Evolutionary conservation across 2,113 vertebrate genomes (phyloP).

Genomic region (Tupaia tana): DNA sequence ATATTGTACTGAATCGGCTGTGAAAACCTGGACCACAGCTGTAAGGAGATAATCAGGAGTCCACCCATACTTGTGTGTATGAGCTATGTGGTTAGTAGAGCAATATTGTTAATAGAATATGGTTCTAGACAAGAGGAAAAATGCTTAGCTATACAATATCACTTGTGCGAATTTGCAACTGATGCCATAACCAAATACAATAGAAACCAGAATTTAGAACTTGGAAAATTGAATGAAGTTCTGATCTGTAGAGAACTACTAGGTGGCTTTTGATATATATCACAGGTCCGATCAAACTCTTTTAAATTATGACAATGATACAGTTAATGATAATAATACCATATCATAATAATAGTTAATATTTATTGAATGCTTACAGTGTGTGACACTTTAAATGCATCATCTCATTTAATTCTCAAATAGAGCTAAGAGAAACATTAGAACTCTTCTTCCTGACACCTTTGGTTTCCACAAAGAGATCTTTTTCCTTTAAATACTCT

Average conservation of each 20-base stretch:
- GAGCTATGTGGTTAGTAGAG: not conserved
- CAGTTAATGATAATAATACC: not conserved
- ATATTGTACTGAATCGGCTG: not conserved
- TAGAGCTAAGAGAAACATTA: constrained; percentile 5
- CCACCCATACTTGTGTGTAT: not conserved
- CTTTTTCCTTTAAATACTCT: not conserved
- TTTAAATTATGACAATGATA: not conserved
- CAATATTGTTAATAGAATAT: not conserved
- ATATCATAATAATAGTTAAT: not conserved
- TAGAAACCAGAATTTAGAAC: constrained; percentile 22
- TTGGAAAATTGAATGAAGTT: not conserved
- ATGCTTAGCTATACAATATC: not conserved
- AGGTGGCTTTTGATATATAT: not conserved
- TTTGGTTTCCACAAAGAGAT: not conserved
- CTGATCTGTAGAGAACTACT: not conserved
- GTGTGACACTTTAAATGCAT: not conserved
- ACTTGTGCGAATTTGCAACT: constrained; percentile 13
- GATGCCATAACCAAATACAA: not conserved
- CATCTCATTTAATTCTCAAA: constrained; percentile 16
- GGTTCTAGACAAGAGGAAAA: not conserved
- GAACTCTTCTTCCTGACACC: not conserved
- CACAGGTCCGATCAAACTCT: not conserved
- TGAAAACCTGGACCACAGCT: not conserved
- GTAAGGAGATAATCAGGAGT: not conserved
- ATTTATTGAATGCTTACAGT: not conserved